Base-by-base conservation (phyloP, 2,113 vertebrate genomes). In the Chaenocephalus aceratus region DNA sequence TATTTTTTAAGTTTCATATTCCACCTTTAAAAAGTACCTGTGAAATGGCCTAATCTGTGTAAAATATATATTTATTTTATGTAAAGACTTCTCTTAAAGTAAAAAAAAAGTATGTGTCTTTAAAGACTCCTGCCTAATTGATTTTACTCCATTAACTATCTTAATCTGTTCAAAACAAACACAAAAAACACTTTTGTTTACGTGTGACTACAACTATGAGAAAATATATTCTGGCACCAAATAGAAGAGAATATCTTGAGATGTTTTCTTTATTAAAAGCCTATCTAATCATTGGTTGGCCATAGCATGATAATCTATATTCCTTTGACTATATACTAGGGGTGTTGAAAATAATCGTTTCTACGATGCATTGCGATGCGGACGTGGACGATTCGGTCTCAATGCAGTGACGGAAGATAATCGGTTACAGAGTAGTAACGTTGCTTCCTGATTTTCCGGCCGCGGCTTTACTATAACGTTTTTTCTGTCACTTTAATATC, bases 1-100 rank as follows among this genome's bases (percentile, higher is more conserved):
- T 8, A 52, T 58, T 67, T 48, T 13, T 36, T 2, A 23, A 52
- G 49, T 57, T 63, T 74, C 30, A 58, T 52, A 26, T 52, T 58
- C 12, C 18, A 58, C n/a, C 26, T 51, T 30, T 11, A 45, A 72
- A 61, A 71, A 76, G 57, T 48, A 74, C 54, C 13, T 34, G 26
- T 12, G 66, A 3, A 34, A 64, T 6, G 16, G 44, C 46, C 44
- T 48, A 7, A 64, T 48, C 41, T 65, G 23, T 65, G 63, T 51
- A 18, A 30, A 51, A 30, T 5, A 44, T n/a, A 4, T 2, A 44
- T 34, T 54, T 51, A 5, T 45, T 54, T 68, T 6, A 41, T 41
- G 4, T 11, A 56, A 74, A 10, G 41, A 62, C 18, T 64, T 61
- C 4, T 45, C 23, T 8, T 67, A 54, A 11, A 70, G 16, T 63